These are phyloP conservation scores for Artibeus lituratus DNA, from an alignment of 2,797 vertebrate genomes.

Conservation along the genomic window DNA sequence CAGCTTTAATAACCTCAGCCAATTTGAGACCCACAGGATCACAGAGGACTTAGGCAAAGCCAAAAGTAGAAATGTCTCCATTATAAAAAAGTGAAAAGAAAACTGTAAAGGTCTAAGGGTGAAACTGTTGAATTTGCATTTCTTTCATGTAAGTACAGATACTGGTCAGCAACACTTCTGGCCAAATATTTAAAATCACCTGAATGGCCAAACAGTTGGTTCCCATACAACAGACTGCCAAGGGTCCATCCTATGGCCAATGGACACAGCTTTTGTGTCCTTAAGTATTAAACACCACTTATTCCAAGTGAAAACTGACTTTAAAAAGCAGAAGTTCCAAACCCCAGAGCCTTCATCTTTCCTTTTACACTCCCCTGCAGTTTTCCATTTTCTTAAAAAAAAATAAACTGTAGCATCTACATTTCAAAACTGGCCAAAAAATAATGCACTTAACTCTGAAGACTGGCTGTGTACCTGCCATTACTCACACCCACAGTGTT, in stretches of 20 bases:
- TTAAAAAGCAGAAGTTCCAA: background rate
- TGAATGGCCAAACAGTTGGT: background rate
- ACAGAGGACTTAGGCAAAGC: background rate
- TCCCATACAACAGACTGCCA: too few species aligned
- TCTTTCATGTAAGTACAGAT: background rate
- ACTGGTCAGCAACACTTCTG: background rate
- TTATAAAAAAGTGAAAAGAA: background rate
- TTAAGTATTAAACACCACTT: background rate
- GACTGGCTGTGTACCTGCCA: background rate
- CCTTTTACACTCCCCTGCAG: background rate
- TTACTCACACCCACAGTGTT: background rate
- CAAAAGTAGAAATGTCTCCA: background rate
- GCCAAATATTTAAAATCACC: background rate
- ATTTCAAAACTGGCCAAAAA: background rate
- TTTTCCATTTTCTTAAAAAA: background rate
- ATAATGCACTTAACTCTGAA: background rate
- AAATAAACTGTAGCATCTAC: background rate
- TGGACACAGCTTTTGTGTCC: background rate
- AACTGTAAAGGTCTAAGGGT: background rate
- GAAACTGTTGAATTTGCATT: background rate
- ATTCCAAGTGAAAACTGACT: background rate
- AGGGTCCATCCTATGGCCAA: background rate
- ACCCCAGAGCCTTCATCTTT: background rate
- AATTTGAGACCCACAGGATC: background rate
- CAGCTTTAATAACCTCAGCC: too few species aligned